Evolutionary conservation across 2,113 vertebrate species (phyloP), one percentile per base, ranked within the genome.

Genomic region (Aldabrachelys gigantea): DNA sequence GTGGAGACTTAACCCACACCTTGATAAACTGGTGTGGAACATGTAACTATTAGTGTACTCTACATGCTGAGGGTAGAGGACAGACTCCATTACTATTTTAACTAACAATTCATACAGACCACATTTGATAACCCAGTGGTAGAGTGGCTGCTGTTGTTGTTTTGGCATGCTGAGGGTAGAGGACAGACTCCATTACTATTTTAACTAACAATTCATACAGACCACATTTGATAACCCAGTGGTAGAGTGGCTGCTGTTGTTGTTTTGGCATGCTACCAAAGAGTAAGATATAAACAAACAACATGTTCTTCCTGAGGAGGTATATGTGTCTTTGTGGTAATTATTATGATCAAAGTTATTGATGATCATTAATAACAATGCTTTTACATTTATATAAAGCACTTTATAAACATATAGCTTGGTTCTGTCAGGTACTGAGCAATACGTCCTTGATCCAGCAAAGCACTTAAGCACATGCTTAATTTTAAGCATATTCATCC

Each of bases 151-250:
- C n/a, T 17, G 31, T 19, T 29, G 59, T 35, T 62, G 27, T 17
- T 19, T 69, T 69, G 65, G 7, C 35, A 69, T 69, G 17, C 17
- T 69, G n/a, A n/a, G 31, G 35, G 17, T 69, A 69, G 4, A 69
- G 17, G 35, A 69, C 35, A n/a, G 65, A 69, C 8, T 35, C 16
- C 17, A 21, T 69, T 69, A 69, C 8, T n/a, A 69, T n/a, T n/a
- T 69, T n/a, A 94, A 93, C 5, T 94, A 80, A 75, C 92, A 76
- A 31, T 69, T 87, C 54, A 85, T 92, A 76, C 29, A 95, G 82
- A 54, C 93, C 84, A 87, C 59, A 91, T 88, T 82, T 93, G 80
- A 82, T 13, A 82, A 24, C 35, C 35, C 35, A 21, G 16, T 38
- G 14, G 31, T 19, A 69, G 62, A 8, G 16, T 21, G 35, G 31